Evolutionary conservation across 2,113 vertebrate species (phyloP), one percentile per base, ranked within the genome.

Genomic region (Dolichallabes microphthalmus): DNA sequence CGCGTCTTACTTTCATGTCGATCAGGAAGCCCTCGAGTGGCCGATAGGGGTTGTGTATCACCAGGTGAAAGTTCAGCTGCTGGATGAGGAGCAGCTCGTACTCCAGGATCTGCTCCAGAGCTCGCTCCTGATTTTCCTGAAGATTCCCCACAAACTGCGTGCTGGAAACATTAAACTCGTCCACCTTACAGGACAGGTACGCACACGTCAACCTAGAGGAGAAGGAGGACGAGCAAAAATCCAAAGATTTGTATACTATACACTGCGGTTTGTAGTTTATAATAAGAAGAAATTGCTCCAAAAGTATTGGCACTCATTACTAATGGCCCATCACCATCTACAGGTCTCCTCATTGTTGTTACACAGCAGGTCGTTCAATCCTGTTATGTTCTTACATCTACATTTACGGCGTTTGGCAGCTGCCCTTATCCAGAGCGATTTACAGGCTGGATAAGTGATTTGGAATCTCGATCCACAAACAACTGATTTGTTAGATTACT

Each of bases 121-220:
- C 91, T 79, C 94, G 95, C 80, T 98, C 97, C 87, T 97, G 97
- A 19, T 92, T 97, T 91, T 99, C 97, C 78, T 95, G 96, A 27
- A 99, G 95, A 86, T 99, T 99, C 75, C 95, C 96, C 86, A 97
- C 97, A 89, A 99, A 99, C 87, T 99, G 98, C 57, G 91, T 90
- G 89, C 97, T 96, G 88, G 98, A 99, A 13, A 99, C 98, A 52
- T 99, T 99, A 91, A 99, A 99, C 93, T 99, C 97, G 73, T 99
- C 98, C 88, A 99, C 98, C 93, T 99, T 99, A 89, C 98, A 99
- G 52, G 98, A 95, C 87, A 99, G 92, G 92, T 98, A 99, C 0
- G 93, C 94, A 90, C 97, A 98, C 0, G 96, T 98, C 69, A 98
- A 92, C 98, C 98, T 99, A 91, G 88, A 89, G 57, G 25, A 53